A percentile compares a stretch with the other conserved stretches of the same genome.
These are phyloP conservation scores for Chironomus riparius DNA, from an alignment of 2,888 invertebrate genomes.

Conservation along the genomic window DNA sequence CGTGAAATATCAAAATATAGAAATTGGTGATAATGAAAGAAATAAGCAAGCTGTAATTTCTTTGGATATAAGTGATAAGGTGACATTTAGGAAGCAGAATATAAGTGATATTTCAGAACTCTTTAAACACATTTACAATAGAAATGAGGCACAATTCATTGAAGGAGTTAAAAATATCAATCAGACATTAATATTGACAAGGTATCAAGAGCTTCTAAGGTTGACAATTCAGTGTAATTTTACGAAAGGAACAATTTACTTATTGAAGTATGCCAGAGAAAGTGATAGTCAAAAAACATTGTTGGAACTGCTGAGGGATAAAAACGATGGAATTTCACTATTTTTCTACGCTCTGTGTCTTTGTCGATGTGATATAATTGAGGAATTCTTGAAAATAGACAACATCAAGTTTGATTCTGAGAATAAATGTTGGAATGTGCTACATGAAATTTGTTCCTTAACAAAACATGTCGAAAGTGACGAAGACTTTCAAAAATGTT, in stretches of 20 bases:
- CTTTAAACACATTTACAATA: neutral
- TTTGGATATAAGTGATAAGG: neutral
- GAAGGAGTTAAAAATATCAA: neutral
- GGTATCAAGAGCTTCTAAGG: neutral
- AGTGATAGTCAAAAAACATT: too few species aligned
- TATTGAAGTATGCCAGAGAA: neutral
- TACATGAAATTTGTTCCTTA: constrained; percentile 1
- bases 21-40: too few species aligned
- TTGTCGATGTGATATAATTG: neutral
- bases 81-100: neutral
- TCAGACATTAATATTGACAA: neutral
- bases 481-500: neutral
- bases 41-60: neutral
- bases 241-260: neutral
- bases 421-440: neutral
- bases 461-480: neutral
- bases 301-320: too few species aligned
- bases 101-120: neutral
- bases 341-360: neutral
- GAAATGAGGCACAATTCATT: neutral
- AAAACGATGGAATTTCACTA: neutral
- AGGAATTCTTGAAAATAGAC: neutral
- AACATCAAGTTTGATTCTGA: neutral
- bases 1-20: too few species aligned
- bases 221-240: neutral